Percentiles rank a stretch among this genome's conserved stretches.
phyloP scores from a whole-genome alignment of 2,797 vertebrate species.

The Neomorphus geoffroyi region DNA sequence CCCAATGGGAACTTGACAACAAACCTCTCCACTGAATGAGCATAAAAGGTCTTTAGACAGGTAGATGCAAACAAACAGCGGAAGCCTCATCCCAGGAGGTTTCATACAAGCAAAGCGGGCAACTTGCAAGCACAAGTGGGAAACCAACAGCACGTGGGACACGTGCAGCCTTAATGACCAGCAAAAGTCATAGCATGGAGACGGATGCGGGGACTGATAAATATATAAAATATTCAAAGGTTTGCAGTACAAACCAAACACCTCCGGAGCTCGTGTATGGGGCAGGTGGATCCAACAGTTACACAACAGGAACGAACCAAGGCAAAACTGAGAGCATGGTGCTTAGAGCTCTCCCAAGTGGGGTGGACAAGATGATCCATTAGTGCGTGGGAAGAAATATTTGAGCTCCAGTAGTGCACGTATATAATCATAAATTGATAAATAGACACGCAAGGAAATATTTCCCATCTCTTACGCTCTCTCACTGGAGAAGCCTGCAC shows the following conservation, averaged over 20 bases:
- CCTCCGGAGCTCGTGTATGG: neutral
- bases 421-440: neutral
- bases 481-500: fast-evolving
- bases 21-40: too few species aligned
- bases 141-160: neutral
- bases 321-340: neutral
- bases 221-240: neutral
- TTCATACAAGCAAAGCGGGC: neutral
- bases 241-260: neutral
- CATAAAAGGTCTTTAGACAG: neutral
- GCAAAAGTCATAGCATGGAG: neutral
- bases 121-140: neutral
- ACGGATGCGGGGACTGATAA: neutral
- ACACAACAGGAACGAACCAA: neutral
- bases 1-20: neutral
- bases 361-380: neutral
- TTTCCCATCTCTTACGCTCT: neutral
- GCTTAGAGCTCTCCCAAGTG: neutral
- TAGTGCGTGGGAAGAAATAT: neutral
- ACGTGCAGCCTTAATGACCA: neutral
- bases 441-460: neutral
- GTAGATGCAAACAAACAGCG: neutral
- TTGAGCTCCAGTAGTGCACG: neutral
- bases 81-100: neutral
- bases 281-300: neutral